phyloP scores from a whole-genome alignment of 1,140 invertebrate species.

The Drosophila triauraria region DNA sequence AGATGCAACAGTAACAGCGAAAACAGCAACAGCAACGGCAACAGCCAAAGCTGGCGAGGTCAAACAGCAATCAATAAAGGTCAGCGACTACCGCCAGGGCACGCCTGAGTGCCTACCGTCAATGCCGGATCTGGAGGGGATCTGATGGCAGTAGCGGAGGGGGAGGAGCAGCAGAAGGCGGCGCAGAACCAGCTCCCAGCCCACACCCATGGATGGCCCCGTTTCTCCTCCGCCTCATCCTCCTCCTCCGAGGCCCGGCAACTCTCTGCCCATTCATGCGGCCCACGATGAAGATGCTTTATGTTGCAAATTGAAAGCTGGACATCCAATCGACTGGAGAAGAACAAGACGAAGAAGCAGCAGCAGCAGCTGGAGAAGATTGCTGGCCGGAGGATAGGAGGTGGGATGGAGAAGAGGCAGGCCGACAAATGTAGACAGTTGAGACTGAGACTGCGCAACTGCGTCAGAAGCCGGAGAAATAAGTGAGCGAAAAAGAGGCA shows the following conservation, averaged over 20 bases:
- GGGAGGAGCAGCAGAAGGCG: constrained; percentile 3
- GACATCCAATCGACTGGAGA: constrained; percentile 78
- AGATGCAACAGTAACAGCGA: constrained; percentile 63
- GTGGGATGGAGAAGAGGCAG: constrained; percentile 47
- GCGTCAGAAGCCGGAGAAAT: constrained; percentile 39
- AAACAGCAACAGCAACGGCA: constrained; percentile 41
- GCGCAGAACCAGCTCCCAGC: constrained; percentile 56
- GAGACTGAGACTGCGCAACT: constrained; percentile 69
- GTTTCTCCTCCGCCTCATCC: neutral
- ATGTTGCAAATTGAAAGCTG: constrained; percentile 84
- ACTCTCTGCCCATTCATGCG: constrained; percentile 73
- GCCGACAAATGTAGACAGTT: constrained; percentile 74
- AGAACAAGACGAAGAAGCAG: constrained; percentile 40
- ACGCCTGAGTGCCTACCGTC: constrained; percentile 80
- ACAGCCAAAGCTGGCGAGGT: constrained; percentile 69
- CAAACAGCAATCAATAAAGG: constrained; percentile 85
- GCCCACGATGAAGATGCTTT: constrained; percentile 83
- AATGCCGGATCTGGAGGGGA: constrained; percentile 58
- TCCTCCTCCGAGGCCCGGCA: neutral
- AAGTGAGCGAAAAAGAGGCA: constrained; percentile 13
- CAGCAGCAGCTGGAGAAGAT: constrained; percentile 13
- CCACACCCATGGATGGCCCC: constrained; percentile 30
- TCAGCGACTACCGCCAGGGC: constrained; percentile 78
- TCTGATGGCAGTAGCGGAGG: neutral
- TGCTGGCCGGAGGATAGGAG: constrained; percentile 16